A percentile compares a stretch with the other conserved stretches of the same genome.
Conservation (phyloP, 30 jellyfish, hydroid and myxozoan species). For the Cassiopea andromeda region DNA sequence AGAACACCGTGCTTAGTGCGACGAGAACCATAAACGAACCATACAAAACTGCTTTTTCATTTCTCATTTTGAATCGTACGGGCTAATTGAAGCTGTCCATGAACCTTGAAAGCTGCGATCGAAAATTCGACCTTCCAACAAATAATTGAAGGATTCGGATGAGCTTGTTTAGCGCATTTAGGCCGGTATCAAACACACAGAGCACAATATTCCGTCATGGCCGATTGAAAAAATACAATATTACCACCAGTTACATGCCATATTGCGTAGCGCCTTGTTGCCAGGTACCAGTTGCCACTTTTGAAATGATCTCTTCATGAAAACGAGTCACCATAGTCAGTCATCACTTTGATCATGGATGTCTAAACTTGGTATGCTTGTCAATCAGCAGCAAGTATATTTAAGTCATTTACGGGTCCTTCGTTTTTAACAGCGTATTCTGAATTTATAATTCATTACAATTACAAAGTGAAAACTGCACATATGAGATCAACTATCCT, state of each 20-base stretch:
- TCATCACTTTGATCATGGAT: not conserved
- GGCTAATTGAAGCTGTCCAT: not conserved
- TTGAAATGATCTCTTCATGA: conserved; percentile 3
- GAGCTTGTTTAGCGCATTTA: not conserved
- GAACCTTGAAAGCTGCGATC: not conserved
- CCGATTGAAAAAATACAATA: conserved; percentile 52
- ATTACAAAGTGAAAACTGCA: too few species aligned
- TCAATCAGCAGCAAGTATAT: too few species aligned
- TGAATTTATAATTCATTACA: too few species aligned
- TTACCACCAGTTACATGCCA: conserved; percentile 37
- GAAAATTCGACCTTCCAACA: not conserved
- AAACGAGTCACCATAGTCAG: not conserved
- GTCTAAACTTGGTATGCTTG: too few species aligned
- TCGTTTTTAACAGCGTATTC: too few species aligned
- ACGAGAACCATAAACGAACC: conserved; percentile 45
- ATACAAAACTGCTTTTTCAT: conserved; percentile 34
- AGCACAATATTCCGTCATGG: conserved; percentile 12
- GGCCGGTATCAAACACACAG: not conserved
- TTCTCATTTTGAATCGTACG: conserved; percentile 15
- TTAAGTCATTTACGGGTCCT: too few species aligned
- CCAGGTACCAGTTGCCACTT: conserved; percentile 27
- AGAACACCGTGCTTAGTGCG: conserved; percentile 28
- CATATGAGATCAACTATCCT: too few species aligned
- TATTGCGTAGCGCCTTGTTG: conserved; percentile 51
- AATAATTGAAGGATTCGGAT: too few species aligned